Conservation (phyloP, 23 tunicate species). For the Styela clava region DNA sequence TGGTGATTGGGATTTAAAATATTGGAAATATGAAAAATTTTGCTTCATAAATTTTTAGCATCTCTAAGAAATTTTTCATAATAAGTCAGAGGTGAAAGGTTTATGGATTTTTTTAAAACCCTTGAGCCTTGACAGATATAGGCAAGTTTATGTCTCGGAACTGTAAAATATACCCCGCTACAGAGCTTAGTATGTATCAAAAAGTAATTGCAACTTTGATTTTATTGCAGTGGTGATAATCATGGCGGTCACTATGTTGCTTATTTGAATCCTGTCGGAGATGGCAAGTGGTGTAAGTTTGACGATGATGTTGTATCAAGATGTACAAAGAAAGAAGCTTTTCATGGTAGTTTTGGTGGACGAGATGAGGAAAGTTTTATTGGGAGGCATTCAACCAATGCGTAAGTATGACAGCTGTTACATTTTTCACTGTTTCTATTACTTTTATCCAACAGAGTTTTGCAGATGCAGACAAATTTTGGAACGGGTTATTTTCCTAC, state of each 20-base stretch:
- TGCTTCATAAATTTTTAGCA: not conserved
- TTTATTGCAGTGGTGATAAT: slow-evolving; percentile 91
- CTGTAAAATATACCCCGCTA: too few species aligned
- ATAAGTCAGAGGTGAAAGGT: too few species aligned
- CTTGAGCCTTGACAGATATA: too few species aligned
- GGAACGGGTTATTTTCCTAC: too few species aligned
- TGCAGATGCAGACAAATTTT: too few species aligned
- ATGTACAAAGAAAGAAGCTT: slow-evolving; percentile 91
- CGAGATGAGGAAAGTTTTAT: slow-evolving; percentile 81
- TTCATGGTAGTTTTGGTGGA: slow-evolving; percentile 91
- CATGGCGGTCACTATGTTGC: slow-evolving; percentile 98
- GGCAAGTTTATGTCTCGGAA: too few species aligned
- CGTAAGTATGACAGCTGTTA: slow-evolving; percentile 61
- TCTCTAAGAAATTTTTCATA: too few species aligned
- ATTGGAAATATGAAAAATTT: not conserved
- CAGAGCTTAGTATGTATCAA: too few species aligned
- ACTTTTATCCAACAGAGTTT: too few species aligned
- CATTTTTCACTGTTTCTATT: not conserved
- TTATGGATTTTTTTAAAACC: too few species aligned
- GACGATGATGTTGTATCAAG: slow-evolving; percentile 97
- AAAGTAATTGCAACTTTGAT: too few species aligned
- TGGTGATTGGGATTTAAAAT: too few species aligned
- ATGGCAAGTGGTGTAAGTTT: slow-evolving; percentile 97
- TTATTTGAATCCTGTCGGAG: slow-evolving; percentile 87
- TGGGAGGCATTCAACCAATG: slow-evolving; percentile 88